phyloP scores from a whole-genome alignment of 2,797 vertebrate species.

The Danio albolineatus region DNA sequence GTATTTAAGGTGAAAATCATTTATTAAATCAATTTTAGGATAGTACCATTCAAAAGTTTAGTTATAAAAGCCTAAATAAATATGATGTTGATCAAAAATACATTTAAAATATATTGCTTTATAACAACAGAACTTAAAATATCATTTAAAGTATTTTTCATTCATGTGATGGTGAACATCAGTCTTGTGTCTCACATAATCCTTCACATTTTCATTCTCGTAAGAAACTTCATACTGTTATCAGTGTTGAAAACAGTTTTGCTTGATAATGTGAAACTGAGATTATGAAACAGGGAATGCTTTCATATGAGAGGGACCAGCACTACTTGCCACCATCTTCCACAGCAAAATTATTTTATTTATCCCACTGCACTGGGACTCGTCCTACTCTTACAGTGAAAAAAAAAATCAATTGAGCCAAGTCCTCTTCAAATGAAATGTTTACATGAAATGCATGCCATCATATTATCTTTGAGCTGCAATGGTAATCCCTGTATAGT shows the following conservation, averaged over 20 bases:
- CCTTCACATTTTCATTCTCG: background rate
- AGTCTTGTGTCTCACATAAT: background rate
- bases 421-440: constrained; percentile 8
- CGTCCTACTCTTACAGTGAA: constrained; percentile 13
- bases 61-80: too few species aligned
- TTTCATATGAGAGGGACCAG: background rate
- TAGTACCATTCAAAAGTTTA: too few species aligned
- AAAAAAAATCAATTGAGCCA: background rate
- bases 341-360: background rate
- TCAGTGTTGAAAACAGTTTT: background rate
- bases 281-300: background rate
- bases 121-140: too few species aligned
- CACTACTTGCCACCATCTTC: too few species aligned
- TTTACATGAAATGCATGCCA: constrained; percentile 30
- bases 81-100: too few species aligned
- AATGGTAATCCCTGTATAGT: constrained; percentile 37
- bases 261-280: background rate
- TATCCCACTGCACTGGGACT: background rate
- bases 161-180: too few species aligned
- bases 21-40: too few species aligned
- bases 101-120: too few species aligned
- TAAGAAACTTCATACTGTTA: background rate
- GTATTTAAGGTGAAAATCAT: too few species aligned
- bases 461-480: constrained; percentile 24
- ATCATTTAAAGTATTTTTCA: too few species aligned